Conservation (phyloP, 2,888 invertebrate species). For the Ypsolopha scabrella region DNA sequence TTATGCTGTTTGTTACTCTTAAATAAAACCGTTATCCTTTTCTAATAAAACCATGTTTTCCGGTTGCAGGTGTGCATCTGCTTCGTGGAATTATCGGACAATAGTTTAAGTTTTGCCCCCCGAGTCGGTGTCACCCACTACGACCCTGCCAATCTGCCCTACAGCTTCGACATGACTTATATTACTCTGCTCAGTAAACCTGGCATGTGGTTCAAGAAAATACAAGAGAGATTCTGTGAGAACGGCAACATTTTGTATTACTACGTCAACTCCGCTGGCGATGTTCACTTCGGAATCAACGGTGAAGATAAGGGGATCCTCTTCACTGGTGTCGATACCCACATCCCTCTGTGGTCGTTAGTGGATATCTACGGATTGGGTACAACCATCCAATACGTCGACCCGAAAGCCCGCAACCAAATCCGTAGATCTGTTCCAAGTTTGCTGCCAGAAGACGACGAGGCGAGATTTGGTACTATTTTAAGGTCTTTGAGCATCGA, state of each 20-base stretch:
- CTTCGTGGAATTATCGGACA: constrained; percentile 25
- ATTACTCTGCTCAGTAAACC: constrained; percentile 22
- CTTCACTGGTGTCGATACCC: constrained; percentile 84
- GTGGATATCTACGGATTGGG: constrained; percentile 98
- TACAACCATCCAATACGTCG: constrained; percentile 92
- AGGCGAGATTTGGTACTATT: constrained; percentile 74
- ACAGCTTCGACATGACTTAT: too few relatives aligned
- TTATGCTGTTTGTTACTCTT: too few relatives aligned
- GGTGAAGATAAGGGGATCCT: constrained; percentile 96
- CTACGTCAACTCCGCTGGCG: constrained; percentile 91
- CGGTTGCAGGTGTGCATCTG: constrained; percentile 18
- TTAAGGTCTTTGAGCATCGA: constrained; percentile 77
- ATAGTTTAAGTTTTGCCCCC: too few relatives aligned
- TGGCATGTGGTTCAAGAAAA: constrained; percentile 61
- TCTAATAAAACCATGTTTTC: too few relatives aligned
- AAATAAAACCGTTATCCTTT: too few relatives aligned
- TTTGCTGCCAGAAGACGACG: constrained; percentile 40
- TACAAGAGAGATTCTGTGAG: constrained; percentile 91
- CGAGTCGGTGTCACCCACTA: neutral
- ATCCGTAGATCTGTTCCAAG: constrained; percentile 36
- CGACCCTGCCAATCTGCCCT: constrained; percentile 3
- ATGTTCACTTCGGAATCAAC: constrained; percentile 95
- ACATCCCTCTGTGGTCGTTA: constrained; percentile 90
- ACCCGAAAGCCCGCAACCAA: constrained; percentile 75
- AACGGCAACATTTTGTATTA: constrained; percentile 91